phyloP scores from a whole-genome alignment of 2,888 invertebrate genomes.

The Aphidoletes aphidimyza region DNA sequence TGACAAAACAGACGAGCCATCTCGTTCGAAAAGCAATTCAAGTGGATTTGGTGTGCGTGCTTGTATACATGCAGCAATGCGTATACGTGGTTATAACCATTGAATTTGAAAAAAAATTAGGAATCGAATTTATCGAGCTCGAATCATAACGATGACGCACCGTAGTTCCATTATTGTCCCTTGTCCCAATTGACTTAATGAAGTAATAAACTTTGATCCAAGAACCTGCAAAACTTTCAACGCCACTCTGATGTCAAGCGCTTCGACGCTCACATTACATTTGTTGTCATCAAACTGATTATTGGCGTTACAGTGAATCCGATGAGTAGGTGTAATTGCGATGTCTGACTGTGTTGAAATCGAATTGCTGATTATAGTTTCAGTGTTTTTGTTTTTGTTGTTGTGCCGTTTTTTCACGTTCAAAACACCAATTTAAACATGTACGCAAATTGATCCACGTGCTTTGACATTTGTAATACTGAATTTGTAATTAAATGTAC shows the following conservation, averaged over 20 bases:
- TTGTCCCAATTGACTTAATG: no score
- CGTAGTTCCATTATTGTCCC: no score
- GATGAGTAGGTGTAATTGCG: constrained; percentile 15
- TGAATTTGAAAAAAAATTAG: no score
- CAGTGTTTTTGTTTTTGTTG: background rate
- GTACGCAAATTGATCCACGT: constrained; percentile 20
- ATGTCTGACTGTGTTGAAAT: background rate
- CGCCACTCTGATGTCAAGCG: no score
- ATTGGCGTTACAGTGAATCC: no score
- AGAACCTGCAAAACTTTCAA: no score
- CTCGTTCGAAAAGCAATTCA: background rate
- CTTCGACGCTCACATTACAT: no score
- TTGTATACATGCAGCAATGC: background rate
- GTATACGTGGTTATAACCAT: no score
- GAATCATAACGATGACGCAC: no score
- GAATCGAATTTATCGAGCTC: no score
- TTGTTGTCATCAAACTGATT: no score
- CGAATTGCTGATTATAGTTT: background rate
- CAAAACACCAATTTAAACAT: background rate
- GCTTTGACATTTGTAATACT: background rate
- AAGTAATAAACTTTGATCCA: no score
- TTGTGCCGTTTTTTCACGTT: background rate
- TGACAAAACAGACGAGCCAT: background rate
- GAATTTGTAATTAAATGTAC: background rate
- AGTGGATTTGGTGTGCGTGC: background rate